Percentiles rank a stretch among this genome's conserved stretches.
Evolutionary conservation across 2,888 invertebrate species (phyloP).

Genomic region (Spodoptera exigua): DNA sequence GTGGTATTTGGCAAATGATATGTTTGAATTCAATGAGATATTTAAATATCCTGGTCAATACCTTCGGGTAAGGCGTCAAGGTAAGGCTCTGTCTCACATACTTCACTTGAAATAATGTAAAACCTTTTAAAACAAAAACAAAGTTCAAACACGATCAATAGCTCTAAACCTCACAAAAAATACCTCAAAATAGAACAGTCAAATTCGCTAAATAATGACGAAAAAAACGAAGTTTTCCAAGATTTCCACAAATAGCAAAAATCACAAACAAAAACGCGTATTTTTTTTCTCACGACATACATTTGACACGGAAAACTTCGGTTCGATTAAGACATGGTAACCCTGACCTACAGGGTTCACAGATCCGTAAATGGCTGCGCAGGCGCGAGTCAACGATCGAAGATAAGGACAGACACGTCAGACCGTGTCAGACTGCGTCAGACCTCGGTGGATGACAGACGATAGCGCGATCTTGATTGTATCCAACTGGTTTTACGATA

Average conservation of each 20-base stretch:
- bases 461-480: conserved; percentile 37
- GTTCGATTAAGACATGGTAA: conserved; percentile 52
- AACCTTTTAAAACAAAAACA: no score
- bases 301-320: conserved; percentile 43
- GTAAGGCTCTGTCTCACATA: no score
- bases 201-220: conserved; percentile 13
- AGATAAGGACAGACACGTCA: conserved; percentile 50
- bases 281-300: conserved; percentile 59
- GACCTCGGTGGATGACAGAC: conserved; percentile 27
- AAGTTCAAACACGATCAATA: no score
- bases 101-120: no score
- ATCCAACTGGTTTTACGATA: conserved; percentile 43
- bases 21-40: no score
- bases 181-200: no score
- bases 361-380: conserved; percentile 38
- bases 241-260: conserved; percentile 28
- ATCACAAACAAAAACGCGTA: conserved; percentile 9
- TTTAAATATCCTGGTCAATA: no score
- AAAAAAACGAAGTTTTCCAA: conserved; percentile 13
- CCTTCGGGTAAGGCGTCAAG: no score
- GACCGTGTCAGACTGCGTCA: conserved; percentile 19
- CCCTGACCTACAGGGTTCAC: conserved; percentile 59
- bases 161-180: conserved; percentile 29
- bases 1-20: no score
- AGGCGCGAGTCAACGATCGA: conserved; percentile 33